phyloP scores from a whole-genome alignment of 2,797 vertebrate species.

The Lycodopsis pacificus region DNA sequence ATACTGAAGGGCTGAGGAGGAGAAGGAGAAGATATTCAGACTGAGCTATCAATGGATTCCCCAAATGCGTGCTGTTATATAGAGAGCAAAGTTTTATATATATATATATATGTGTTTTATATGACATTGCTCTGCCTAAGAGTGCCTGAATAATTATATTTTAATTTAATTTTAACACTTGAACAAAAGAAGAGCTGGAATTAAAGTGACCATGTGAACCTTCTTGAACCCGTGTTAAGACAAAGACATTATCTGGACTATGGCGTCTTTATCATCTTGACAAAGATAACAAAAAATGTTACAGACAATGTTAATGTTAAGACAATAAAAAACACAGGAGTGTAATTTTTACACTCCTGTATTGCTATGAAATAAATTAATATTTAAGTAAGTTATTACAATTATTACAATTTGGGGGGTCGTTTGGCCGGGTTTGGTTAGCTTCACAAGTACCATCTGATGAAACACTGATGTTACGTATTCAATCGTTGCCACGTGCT shows the following conservation, averaged over 20 bases:
- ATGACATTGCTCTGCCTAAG: too few species aligned
- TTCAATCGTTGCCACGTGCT: not conserved
- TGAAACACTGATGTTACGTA: not conserved
- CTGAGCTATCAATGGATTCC: not conserved
- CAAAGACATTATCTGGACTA: not conserved
- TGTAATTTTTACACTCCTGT: not conserved
- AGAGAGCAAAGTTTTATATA: too few species aligned
- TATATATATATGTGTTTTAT: too few species aligned
- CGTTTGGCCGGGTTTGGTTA: not conserved
- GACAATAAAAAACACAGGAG: not conserved
- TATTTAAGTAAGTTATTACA: not conserved
- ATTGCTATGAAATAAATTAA: not conserved
- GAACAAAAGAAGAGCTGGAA: too few species aligned
- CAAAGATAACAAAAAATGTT: not conserved
- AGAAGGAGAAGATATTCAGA: not conserved
- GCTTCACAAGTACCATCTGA: not conserved
- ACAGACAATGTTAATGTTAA: too few species aligned
- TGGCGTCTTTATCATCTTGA: not conserved
- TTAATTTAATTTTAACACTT: not conserved
- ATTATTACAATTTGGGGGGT: not conserved
- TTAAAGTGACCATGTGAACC: not conserved
- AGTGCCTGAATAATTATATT: not conserved
- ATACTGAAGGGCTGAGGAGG: constrained; percentile 51
- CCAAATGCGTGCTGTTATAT: not conserved
- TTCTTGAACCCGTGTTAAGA: not conserved